Conservation (phyloP, 2,113 vertebrate genomes). For the Machaerirhynchus nigripectus region DNA sequence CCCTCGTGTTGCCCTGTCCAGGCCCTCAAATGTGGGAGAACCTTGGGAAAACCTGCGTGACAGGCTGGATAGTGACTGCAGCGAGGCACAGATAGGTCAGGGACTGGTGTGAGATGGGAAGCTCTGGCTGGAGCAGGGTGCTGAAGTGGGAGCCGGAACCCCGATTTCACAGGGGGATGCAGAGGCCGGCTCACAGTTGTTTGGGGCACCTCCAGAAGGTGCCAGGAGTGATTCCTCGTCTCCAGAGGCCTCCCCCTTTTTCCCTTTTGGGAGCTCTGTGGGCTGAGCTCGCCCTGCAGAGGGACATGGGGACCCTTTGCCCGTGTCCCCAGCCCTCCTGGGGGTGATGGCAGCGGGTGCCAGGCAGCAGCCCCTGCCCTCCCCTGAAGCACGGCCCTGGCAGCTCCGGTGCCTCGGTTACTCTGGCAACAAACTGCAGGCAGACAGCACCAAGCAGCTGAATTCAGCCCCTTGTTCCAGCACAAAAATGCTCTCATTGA, state of each 20-base stretch:
- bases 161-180: rapidly evolving
- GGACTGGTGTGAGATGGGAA: neutral
- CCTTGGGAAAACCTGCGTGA: neutral
- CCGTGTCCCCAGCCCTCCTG: neutral
- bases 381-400: constrained; percentile 14
- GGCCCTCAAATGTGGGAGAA: neutral
- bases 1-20: rapidly evolving
- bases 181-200: rapidly evolving
- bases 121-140: neutral
- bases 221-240: neutral
- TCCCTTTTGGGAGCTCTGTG: rapidly evolving
- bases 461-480: constrained; percentile 75
- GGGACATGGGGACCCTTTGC: neutral
- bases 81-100: rapidly evolving
- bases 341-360: neutral
- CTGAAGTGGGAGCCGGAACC: neutral
- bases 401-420: constrained; percentile 53
- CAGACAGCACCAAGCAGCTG: constrained; percentile 67
- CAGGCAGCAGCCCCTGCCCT: constrained; percentile 6
- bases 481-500: constrained; percentile 76
- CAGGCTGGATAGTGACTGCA: neutral
- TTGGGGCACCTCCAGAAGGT: neutral
- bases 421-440: constrained; percentile 68
- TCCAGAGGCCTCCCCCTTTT: neutral
- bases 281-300: rapidly evolving